Percentiles rank a stretch among this genome's conserved stretches.
Conservation (phyloP, 2,113 vertebrate genomes). For the Sebastes fasciatus region DNA sequence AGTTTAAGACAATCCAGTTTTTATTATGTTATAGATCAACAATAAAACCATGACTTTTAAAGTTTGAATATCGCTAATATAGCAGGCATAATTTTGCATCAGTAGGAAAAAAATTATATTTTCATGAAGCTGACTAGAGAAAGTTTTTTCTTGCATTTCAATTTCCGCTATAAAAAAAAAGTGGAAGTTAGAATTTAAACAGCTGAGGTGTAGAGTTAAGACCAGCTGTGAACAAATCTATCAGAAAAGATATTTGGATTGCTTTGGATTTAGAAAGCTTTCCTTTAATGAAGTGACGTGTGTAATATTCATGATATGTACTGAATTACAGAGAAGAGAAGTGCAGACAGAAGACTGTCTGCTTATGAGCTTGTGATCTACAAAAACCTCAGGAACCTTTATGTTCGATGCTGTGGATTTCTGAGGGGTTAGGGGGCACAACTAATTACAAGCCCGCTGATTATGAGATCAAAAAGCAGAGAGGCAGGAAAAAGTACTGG, state of each 20-base stretch:
- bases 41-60: neutral
- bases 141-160: neutral
- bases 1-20: neutral
- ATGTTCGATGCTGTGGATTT: constrained; percentile 53
- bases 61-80: neutral
- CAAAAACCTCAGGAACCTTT: constrained; percentile 34
- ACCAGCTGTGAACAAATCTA: constrained; percentile 45
- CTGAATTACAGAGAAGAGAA: constrained; percentile 4
- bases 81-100: neutral
- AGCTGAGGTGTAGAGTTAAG: constrained; percentile 19
- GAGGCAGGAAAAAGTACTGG: constrained; percentile 42
- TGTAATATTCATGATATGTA: constrained; percentile 20
- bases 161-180: constrained; percentile 10
- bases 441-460: constrained; percentile 66
- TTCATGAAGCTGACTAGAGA: neutral
- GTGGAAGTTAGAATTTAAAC: constrained; percentile 9
- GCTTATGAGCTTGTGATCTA: constrained; percentile 33
- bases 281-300: constrained; percentile 24
- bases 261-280: constrained; percentile 29
- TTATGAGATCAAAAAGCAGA: constrained; percentile 66
- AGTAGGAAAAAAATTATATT: neutral
- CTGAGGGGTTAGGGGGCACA: constrained; percentile 51
- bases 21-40: neutral
- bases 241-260: constrained; percentile 36
- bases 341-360: constrained; percentile 27